Conservation (phyloP, 2,113 vertebrate species). For the Phylloscopus trochilus region DNA sequence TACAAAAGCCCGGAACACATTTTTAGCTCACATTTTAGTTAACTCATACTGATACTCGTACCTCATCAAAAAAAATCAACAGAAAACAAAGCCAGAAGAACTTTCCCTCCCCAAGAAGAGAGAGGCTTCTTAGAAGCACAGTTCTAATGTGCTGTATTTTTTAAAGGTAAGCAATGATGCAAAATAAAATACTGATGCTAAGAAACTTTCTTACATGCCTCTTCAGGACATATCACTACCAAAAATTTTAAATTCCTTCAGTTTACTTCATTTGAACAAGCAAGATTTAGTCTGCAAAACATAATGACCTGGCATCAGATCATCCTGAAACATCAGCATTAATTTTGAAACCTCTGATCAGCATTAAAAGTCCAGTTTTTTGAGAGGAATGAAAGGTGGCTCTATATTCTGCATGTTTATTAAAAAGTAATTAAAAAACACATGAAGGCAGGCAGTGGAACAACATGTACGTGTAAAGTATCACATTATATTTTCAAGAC, state of each 20-base stretch:
- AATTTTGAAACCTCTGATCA: neutral
- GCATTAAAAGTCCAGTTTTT: neutral
- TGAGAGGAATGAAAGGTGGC: neutral
- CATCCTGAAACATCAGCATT: neutral
- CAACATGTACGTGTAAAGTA: conserved; percentile 1
- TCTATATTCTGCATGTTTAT: neutral
- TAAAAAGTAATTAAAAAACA: conserved; percentile 7
- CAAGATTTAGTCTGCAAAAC: neutral
- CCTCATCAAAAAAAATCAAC: neutral
- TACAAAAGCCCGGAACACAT: neutral
- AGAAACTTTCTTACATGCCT: neutral
- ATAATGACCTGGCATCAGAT: neutral
- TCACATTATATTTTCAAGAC: neutral
- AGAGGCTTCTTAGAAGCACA: neutral
- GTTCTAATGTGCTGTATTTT: neutral
- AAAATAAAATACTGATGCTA: neutral
- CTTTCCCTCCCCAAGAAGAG: neutral
- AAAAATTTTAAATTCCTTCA: neutral
- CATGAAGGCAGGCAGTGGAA: conserved; percentile 21
- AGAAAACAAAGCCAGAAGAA: neutral
- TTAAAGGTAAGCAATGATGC: neutral
- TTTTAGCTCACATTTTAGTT: neutral
- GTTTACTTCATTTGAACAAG: neutral
- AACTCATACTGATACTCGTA: neutral
- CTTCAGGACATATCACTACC: neutral